These are phyloP conservation scores for Rutpela maculata DNA, from an alignment of 2,888 invertebrate species.

Conservation along the genomic window DNA sequence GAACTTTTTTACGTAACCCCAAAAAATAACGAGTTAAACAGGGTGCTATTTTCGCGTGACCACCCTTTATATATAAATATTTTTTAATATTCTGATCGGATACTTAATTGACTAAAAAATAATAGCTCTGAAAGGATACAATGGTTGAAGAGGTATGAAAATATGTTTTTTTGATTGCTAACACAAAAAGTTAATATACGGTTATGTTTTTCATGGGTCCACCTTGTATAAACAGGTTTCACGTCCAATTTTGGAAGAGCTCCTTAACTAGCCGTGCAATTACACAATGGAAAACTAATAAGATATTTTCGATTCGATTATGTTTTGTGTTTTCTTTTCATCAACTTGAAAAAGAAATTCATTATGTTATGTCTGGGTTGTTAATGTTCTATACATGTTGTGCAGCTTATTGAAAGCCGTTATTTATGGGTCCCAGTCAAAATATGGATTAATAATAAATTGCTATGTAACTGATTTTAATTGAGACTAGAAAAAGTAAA, in stretches of 20 bases:
- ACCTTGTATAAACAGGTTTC: background rate
- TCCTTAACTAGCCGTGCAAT: conserved; percentile 31
- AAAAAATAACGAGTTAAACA: too few relatives aligned
- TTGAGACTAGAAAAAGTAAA: background rate
- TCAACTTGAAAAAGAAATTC: conserved; percentile 21
- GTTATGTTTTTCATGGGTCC: too few relatives aligned
- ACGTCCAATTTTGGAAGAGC: background rate
- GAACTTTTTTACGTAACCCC: too few relatives aligned
- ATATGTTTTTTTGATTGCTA: too few relatives aligned
- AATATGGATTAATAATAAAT: conserved; percentile 17
- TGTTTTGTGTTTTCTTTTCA: conserved; percentile 30
- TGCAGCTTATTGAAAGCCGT: conserved; percentile 8
- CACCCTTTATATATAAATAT: too few relatives aligned
- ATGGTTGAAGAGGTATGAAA: too few relatives aligned
- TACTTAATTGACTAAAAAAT: too few relatives aligned
- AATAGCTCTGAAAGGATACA: too few relatives aligned
- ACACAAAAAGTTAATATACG: too few relatives aligned
- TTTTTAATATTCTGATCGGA: too few relatives aligned
- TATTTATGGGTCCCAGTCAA: conserved; percentile 20
- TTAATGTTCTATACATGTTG: conserved; percentile 21
- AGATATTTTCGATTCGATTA: conserved; percentile 33
- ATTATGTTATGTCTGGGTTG: conserved; percentile 17
- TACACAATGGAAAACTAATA: conserved; percentile 32
- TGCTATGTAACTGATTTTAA: conserved; percentile 17
- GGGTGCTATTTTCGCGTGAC: too few relatives aligned